Percentiles rank a stretch among this genome's conserved stretches.
Conservation (phyloP, 2,797 vertebrate species). For the Austrolebias charrua region DNA sequence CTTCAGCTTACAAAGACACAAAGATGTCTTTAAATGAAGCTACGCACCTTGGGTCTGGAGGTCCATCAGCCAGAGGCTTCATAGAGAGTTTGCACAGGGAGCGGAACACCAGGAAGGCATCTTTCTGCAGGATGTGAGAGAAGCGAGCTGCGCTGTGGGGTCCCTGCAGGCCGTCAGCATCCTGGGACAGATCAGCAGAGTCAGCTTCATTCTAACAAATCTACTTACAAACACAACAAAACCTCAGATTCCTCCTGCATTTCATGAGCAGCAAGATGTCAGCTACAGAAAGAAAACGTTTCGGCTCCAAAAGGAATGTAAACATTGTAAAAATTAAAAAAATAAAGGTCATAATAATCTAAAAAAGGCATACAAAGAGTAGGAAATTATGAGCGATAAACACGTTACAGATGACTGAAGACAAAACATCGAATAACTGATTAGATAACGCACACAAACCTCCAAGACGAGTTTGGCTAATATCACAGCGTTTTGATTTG, state of each 20-base stretch:
- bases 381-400: neutral
- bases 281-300: no score
- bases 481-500: neutral
- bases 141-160: conserved; percentile 84
- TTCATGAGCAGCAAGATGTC: no score
- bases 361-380: no score
- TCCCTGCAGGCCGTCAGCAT: conserved; percentile 84
- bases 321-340: neutral
- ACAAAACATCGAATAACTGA: no score
- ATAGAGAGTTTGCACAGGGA: conserved; percentile 98
- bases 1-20: no score
- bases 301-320: no score
- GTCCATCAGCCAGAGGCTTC: conserved; percentile 95
- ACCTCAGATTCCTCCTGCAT: no score
- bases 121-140: conserved; percentile 95
- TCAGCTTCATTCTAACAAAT: neutral
- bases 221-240: no score
- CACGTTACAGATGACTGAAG: neutral
- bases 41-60: conserved; percentile 94
- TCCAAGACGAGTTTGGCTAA: neutral
- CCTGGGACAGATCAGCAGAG: conserved; percentile 72
- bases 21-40: neutral
- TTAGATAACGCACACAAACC: neutral
- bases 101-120: conserved; percentile 96
- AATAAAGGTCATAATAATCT: neutral